Conservation (phyloP, 2,113 vertebrate species). For the Zosterops borbonicus region DNA sequence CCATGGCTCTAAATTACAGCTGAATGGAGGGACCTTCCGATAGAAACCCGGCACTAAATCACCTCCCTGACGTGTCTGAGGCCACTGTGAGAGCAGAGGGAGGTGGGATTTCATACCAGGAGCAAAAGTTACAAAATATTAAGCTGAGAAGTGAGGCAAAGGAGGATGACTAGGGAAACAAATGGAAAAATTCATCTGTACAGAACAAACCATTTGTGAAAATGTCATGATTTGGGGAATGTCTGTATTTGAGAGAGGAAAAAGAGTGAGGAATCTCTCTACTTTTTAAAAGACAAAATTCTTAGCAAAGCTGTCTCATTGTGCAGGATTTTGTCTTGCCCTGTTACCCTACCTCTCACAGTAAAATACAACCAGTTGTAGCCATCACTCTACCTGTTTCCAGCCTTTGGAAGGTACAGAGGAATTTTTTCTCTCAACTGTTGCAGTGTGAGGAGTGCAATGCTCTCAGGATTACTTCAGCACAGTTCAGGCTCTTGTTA, state of each 20-base stretch:
- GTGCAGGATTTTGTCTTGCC: background rate
- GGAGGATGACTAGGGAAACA: background rate
- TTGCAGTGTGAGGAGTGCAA: rapidly evolving
- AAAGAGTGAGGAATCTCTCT: background rate
- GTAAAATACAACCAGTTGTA: background rate
- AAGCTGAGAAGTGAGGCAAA: background rate
- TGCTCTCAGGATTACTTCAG: background rate
- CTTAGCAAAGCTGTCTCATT: background rate
- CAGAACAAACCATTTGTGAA: background rate
- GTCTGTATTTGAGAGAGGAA: background rate
- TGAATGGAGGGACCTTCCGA: background rate
- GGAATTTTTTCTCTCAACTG: background rate
- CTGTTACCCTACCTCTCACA: background rate
- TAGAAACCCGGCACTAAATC: slow-evolving; percentile 64
- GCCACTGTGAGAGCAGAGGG: background rate
- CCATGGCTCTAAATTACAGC: slow-evolving; percentile 74
- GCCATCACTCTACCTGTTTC: background rate
- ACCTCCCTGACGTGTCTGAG: background rate
- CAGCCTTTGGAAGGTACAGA: background rate
- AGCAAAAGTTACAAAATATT: background rate
- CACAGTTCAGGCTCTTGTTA: background rate
- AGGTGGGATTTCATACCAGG: background rate
- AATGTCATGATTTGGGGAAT: background rate
- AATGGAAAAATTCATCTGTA: background rate
- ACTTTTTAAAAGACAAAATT: background rate